These are phyloP conservation scores for Actinemys pallida DNA, from an alignment of 2,113 vertebrate species.

Conservation along the genomic window DNA sequence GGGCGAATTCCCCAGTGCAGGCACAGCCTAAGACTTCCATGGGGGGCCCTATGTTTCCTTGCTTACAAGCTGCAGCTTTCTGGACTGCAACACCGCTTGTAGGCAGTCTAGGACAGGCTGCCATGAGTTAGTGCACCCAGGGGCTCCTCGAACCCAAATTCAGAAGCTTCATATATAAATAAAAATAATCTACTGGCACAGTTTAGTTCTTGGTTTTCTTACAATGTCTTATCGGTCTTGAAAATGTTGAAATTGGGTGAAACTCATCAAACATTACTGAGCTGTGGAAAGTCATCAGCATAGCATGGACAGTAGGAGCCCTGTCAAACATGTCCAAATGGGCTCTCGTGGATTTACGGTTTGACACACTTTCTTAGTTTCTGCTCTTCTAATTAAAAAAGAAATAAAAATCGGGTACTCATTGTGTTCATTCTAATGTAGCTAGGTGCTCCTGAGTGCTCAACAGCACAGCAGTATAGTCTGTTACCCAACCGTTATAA, in stretches of 20 bases:
- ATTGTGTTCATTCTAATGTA: slow-evolving; percentile 19
- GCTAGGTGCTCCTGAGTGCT: slow-evolving; percentile 15
- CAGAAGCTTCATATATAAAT: neutral
- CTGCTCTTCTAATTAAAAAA: slow-evolving; percentile 39
- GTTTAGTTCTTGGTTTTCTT: neutral
- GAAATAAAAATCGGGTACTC: slow-evolving; percentile 11
- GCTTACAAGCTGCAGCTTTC: neutral
- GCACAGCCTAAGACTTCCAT: neutral
- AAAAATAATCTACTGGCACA: neutral
- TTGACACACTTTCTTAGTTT: slow-evolving; percentile 16
- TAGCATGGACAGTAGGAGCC: neutral
- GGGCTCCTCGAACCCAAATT: neutral
- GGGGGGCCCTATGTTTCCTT: neutral
- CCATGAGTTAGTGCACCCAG: neutral
- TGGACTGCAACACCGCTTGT: neutral
- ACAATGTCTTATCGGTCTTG: neutral
- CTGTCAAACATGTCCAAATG: slow-evolving; percentile 17
- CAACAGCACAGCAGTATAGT: neutral
- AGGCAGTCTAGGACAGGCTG: neutral
- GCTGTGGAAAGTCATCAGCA: slow-evolving; percentile 7
- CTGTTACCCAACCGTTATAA: slow-evolving; percentile 45
- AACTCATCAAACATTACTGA: neutral
- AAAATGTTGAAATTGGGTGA: neutral
- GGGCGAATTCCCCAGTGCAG: neutral
- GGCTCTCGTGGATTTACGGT: neutral